Conservation (phyloP, 2,888 invertebrate genomes). For the Mesorhabditis belari region DNA sequence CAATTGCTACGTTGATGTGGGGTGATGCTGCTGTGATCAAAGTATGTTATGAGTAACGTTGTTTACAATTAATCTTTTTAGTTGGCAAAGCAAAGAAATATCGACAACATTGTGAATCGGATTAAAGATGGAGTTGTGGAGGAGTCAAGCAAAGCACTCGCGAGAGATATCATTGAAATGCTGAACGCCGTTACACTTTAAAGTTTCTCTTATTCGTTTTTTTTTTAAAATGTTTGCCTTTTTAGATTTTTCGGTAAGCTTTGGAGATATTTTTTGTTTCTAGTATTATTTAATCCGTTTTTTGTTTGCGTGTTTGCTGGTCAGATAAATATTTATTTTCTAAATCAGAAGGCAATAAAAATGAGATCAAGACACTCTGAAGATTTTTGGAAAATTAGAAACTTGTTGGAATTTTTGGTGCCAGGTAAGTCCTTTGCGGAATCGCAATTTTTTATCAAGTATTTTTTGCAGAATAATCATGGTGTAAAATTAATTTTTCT, state of each 20-base stretch:
- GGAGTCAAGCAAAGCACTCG: constrained; percentile 37
- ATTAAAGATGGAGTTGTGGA: constrained; percentile 40
- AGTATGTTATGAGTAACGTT: constrained; percentile 7
- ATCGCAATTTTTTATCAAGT: too few species aligned
- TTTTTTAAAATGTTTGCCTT: background rate
- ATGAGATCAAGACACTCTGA: too few species aligned
- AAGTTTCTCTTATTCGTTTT: background rate
- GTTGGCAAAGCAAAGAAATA: constrained; percentile 34
- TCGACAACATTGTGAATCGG: constrained; percentile 26
- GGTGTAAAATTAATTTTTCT: background rate
- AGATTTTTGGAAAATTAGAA: too few species aligned
- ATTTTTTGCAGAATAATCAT: too few species aligned
- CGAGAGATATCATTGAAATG: constrained; percentile 45
- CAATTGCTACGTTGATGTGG: constrained; percentile 67
- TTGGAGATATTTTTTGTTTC: background rate
- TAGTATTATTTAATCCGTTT: background rate
- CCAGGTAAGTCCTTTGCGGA: too few species aligned
- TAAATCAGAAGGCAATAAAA: too few species aligned
- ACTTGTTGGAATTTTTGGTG: too few species aligned
- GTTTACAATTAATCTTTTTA: constrained; percentile 9
- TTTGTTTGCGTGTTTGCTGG: background rate
- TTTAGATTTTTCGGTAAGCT: background rate
- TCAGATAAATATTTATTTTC: background rate
- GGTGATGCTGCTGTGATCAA: constrained; percentile 52
- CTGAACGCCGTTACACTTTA: constrained; percentile 26